Percentiles rank a stretch among this genome's conserved stretches.
Evolutionary conservation across 1,140 invertebrate genomes (phyloP).

Genomic region (Platorchestia sp.): DNA sequence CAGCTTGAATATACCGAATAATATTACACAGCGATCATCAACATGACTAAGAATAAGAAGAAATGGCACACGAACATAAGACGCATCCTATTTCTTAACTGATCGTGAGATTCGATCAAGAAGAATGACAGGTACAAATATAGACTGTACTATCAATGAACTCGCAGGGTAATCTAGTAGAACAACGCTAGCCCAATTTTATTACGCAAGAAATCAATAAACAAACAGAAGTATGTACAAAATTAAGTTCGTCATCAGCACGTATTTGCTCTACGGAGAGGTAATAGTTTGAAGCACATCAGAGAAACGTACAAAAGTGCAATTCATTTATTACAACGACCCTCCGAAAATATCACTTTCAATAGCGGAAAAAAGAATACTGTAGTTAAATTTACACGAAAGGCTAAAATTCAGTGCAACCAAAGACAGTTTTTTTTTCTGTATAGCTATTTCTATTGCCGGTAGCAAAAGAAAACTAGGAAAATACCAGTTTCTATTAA

Average conservation of each 20-base stretch:
- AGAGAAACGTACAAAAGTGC: not conserved
- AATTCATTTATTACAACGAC: not conserved
- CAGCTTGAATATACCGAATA: not conserved
- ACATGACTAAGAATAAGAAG: not conserved
- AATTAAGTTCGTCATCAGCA: not conserved
- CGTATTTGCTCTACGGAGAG: not conserved
- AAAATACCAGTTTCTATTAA: not conserved
- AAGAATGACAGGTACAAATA: too few species aligned
- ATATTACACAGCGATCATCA: not conserved
- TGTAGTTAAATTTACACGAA: not conserved
- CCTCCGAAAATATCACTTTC: not conserved
- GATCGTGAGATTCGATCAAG: not conserved
- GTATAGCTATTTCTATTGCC: too few species aligned
- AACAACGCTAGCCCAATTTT: too few species aligned
- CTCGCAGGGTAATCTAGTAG: not conserved
- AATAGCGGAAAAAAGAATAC: not conserved
- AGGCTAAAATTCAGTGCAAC: not conserved
- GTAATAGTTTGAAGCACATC: not conserved
- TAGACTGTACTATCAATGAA: not conserved
- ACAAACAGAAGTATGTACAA: too few species aligned
- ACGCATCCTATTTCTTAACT: not conserved
- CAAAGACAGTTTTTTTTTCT: too few species aligned
- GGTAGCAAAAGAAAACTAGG: not conserved
- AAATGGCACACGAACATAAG: not conserved
- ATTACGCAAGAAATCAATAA: not conserved